A percentile compares a stretch with the other conserved stretches of the same genome.
Evolutionary conservation across 2,888 invertebrate species (phyloP).

Genomic region (Apoda limacodes): DNA sequence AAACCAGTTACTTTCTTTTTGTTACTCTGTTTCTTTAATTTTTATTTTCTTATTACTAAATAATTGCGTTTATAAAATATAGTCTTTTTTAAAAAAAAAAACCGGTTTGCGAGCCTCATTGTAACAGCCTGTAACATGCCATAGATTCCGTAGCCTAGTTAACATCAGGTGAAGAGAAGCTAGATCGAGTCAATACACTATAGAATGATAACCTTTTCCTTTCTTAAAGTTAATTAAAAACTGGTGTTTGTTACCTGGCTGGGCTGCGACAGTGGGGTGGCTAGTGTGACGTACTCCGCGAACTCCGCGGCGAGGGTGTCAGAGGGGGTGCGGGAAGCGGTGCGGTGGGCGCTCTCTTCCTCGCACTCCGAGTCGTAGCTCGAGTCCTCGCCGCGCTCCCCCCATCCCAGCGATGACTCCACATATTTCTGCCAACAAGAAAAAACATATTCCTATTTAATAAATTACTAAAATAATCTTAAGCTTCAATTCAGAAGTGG

Average conservation of each 20-base stretch:
- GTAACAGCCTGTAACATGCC: too few species aligned
- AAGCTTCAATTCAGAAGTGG: too few species aligned
- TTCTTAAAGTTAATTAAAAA: neutral
- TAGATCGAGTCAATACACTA: too few species aligned
- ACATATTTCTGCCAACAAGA: conserved; percentile 76
- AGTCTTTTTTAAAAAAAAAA: too few species aligned
- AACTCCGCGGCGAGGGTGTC: conserved; percentile 89
- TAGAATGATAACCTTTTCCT: neutral
- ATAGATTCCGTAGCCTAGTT: too few species aligned
- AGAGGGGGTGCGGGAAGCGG: conserved; percentile 84
- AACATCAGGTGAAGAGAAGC: too few species aligned
- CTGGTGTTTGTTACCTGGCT: conserved; percentile 36
- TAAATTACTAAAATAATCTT: too few species aligned
- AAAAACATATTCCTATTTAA: conserved; percentile 2
- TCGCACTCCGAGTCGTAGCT: conserved; percentile 90
- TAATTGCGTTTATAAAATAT: too few species aligned
- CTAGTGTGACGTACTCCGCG: conserved; percentile 81
- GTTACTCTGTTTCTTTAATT: too few species aligned
- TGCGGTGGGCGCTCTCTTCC: conserved; percentile 75
- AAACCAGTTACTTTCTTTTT: too few species aligned
- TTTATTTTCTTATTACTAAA: too few species aligned
- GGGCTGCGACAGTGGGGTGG: conserved; percentile 38
- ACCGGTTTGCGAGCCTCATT: too few species aligned
- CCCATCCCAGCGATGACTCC: conserved; percentile 74
- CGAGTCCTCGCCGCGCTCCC: conserved; percentile 77